Percentiles rank a stretch among this genome's conserved stretches.
These are phyloP conservation scores for Listronotus bonariensis DNA, from an alignment of 1,140 invertebrate species.

Conservation along the genomic window DNA sequence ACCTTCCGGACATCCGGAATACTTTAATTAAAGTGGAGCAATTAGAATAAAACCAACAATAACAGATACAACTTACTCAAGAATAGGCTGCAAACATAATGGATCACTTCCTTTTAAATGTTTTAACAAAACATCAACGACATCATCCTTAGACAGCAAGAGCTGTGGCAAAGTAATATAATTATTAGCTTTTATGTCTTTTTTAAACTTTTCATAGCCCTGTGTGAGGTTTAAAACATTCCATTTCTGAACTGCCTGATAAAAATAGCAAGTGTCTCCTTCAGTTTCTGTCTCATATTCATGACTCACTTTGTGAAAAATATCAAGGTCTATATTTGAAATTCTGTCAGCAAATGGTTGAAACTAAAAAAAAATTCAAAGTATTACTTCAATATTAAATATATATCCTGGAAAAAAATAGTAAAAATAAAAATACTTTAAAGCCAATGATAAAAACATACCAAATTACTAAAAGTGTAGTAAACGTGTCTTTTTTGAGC, in stretches of 20 bases:
- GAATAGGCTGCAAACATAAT: conserved; percentile 75
- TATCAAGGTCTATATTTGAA: conserved; percentile 78
- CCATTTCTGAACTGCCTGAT: conserved; percentile 85
- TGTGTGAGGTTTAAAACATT: conserved; percentile 81
- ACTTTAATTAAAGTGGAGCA: no score
- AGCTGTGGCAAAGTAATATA: conserved; percentile 80
- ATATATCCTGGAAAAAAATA: no score
- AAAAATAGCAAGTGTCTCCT: conserved; percentile 78
- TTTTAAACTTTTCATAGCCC: conserved; percentile 76
- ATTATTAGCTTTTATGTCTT: conserved; percentile 65
- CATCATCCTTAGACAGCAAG: conserved; percentile 75
- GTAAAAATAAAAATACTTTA: no score
- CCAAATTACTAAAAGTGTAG: no score
- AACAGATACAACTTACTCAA: conserved; percentile 88
- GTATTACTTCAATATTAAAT: no score
- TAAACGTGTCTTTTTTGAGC: no score
- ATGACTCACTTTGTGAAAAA: conserved; percentile 77
- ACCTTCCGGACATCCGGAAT: no score
- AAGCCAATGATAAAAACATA: no score
- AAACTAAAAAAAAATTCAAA: conserved; percentile 68
- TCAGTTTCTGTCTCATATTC: conserved; percentile 66
- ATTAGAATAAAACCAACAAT: no score
- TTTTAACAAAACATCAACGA: conserved; percentile 72
- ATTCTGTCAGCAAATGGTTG: conserved; percentile 84
- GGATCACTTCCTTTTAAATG: conserved; percentile 72